Evolutionary conservation across 2,888 invertebrate species (phyloP).

Genomic region (Ashinkailepas kermadecensis): DNA sequence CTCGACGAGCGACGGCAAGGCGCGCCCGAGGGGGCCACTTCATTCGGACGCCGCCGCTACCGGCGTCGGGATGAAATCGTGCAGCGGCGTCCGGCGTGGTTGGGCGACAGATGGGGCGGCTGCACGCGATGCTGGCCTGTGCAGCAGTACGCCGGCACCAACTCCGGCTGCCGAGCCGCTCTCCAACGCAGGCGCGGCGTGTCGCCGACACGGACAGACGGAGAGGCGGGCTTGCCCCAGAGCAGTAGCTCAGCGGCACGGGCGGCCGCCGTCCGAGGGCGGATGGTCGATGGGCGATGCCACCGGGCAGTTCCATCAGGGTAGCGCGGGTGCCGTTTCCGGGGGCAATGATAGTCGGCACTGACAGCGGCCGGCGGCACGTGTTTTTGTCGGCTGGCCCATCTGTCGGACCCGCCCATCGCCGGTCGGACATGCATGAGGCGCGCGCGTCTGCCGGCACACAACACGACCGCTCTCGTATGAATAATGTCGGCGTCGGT

Average conservation of each 20-base stretch:
- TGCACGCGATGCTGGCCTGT: not conserved
- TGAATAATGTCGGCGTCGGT: conserved; percentile 5
- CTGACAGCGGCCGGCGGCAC: not conserved
- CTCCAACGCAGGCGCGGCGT: not conserved
- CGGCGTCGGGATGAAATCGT: no score
- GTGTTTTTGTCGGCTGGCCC: not conserved
- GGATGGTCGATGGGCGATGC: not conserved
- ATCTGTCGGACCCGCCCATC: not conserved
- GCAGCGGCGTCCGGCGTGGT: not conserved
- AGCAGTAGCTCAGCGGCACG: not conserved
- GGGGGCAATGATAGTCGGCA: not conserved
- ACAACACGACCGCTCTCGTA: not conserved
- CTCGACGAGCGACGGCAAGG: not conserved
- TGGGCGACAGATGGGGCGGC: not conserved
- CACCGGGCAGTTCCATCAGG: not conserved
- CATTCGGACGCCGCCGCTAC: no score
- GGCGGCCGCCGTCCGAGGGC: not conserved
- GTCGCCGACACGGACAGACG: no score
- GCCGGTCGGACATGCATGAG: conserved; percentile 4
- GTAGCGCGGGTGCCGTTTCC: conserved; percentile 13
- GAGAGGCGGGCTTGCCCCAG: no score
- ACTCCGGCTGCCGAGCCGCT: not conserved
- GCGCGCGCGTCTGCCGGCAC: not conserved
- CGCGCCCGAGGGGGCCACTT: not conserved
- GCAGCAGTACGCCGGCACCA: no score